Evolutionary conservation across 1,140 invertebrate genomes (phyloP).

Genomic region (Sinonovacula constricta): DNA sequence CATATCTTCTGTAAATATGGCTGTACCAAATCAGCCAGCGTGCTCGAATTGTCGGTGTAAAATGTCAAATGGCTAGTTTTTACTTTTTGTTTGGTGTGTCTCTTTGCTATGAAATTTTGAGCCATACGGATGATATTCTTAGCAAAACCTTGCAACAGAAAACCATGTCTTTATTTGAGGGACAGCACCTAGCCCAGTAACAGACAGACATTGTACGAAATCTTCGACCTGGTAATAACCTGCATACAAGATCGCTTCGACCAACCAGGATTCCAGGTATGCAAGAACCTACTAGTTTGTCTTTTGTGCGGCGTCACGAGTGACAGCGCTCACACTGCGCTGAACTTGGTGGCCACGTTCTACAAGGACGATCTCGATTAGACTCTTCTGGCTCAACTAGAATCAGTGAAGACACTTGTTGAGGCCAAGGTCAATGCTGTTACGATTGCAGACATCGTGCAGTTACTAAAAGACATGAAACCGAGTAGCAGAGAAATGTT

Average conservation of each 20-base stretch:
- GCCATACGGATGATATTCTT: slow-evolving; percentile 16
- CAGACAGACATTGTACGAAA: neutral
- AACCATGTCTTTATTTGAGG: slow-evolving; percentile 1
- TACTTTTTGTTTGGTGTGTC: neutral
- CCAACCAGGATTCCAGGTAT: neutral
- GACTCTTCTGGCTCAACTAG: no score
- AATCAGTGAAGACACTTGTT: no score
- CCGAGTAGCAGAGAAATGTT: no score
- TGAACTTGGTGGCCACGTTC: neutral
- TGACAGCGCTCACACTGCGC: neutral
- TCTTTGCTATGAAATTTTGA: neutral
- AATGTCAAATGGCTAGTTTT: no score
- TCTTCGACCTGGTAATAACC: neutral
- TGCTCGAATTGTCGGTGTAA: no score
- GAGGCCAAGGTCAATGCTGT: no score
- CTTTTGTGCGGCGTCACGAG: neutral
- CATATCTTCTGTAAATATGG: no score
- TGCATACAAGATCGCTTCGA: slow-evolving; percentile 23
- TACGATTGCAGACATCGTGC: no score
- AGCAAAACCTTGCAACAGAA: slow-evolving; percentile 8
- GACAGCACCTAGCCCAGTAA: neutral
- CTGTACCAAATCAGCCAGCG: no score
- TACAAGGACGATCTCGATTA: no score
- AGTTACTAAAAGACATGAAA: no score
- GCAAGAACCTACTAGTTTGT: neutral